These are phyloP conservation scores for Lepeophtheirus nordmannii DNA, from an alignment of 2,888 invertebrate genomes.

Conservation along the genomic window DNA sequence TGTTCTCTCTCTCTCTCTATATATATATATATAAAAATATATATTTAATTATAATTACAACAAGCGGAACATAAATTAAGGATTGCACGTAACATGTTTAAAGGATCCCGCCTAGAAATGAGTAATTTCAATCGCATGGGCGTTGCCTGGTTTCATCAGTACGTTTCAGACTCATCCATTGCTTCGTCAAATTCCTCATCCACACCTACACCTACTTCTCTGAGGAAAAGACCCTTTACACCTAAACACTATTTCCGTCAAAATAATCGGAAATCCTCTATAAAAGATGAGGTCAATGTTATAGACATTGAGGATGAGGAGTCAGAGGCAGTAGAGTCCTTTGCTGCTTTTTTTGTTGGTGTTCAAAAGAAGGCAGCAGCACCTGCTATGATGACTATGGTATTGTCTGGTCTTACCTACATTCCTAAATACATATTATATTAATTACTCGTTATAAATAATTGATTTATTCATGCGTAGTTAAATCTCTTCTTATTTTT, in stretches of 20 bases:
- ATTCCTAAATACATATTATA: no score
- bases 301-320: constrained; percentile 23
- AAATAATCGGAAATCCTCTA: not conserved
- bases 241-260: not conserved
- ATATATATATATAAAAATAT: no score
- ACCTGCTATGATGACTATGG: not conserved
- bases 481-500: no score
- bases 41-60: no score
- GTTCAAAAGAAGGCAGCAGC: not conserved
- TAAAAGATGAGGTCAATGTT: constrained; percentile 6
- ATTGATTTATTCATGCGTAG: no score
- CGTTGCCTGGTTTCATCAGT: constrained; percentile 1
- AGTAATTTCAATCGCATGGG: not conserved
- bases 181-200: no score
- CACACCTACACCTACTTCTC: no score
- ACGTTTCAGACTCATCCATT: not conserved
- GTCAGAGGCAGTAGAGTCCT: not conserved
- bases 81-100: not conserved
- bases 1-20: no score
- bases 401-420: no score
- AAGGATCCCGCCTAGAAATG: not conserved
- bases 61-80: no score
- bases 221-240: not conserved
- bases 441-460: no score
- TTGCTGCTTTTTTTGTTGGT: constrained; percentile 19